Percentiles rank a stretch among this genome's conserved stretches.
phyloP scores from a whole-genome alignment of 2,797 vertebrate genomes.

The Spinus olivaceus region DNA sequence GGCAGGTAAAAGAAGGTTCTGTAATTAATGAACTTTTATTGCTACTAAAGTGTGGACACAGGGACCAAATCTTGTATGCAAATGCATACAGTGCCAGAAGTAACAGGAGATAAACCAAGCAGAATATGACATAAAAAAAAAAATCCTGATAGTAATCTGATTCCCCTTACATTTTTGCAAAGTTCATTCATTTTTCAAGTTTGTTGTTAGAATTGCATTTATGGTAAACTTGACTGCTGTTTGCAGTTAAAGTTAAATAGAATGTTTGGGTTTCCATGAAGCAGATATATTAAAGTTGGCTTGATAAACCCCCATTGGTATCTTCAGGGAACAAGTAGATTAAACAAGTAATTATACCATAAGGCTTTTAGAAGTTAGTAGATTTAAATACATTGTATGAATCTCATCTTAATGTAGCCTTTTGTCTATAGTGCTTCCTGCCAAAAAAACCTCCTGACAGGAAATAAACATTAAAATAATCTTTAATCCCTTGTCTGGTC shows the following conservation, averaged over 20 bases:
- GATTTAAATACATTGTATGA: slow-evolving; percentile 76
- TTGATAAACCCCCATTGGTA: slow-evolving; percentile 50
- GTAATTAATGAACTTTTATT: background rate
- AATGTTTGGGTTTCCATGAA: slow-evolving; percentile 45
- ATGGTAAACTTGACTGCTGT: background rate
- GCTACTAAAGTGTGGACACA: background rate
- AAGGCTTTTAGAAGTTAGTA: slow-evolving; percentile 77
- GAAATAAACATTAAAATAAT: slow-evolving; percentile 94
- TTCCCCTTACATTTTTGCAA: background rate
- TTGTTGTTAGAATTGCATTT: background rate
- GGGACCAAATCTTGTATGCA: background rate
- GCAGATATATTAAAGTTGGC: slow-evolving; percentile 57
- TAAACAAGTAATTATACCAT: slow-evolving; percentile 80
- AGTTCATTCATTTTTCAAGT: background rate
- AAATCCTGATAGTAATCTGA: background rate
- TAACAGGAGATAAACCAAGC: background rate
- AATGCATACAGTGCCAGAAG: background rate
- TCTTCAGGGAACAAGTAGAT: slow-evolving; percentile 76
- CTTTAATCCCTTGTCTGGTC: slow-evolving; percentile 87
- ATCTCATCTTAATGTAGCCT: slow-evolving; percentile 73
- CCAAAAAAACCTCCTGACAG: slow-evolving; percentile 79
- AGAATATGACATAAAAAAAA: background rate
- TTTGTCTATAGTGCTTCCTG: slow-evolving; percentile 76
- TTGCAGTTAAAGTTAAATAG: background rate
- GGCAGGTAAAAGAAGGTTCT: background rate